Evolutionary conservation across 2,888 invertebrate genomes (phyloP).

Genomic region (Microctonus aethiopoides): DNA sequence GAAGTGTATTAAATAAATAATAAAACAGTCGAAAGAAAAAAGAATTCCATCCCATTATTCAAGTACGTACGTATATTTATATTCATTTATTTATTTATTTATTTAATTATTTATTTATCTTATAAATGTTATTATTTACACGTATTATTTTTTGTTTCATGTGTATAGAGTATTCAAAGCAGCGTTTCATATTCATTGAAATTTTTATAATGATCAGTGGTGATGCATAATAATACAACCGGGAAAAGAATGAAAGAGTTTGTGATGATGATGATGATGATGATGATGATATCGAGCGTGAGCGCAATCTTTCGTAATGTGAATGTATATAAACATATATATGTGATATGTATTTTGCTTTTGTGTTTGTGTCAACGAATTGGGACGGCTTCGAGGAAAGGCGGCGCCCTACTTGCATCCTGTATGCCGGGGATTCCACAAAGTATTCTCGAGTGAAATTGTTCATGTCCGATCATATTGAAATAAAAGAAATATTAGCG

Average conservation of each 20-base stretch:
- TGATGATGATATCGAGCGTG: not conserved
- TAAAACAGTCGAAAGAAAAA: not conserved
- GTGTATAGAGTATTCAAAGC: not conserved
- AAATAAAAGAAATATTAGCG: not conserved
- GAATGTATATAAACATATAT: not conserved
- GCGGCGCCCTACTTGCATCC: slow-evolving; percentile 46
- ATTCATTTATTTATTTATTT: not conserved
- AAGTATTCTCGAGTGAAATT: not conserved
- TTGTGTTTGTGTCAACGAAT: slow-evolving; percentile 26
- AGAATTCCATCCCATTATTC: too few species aligned
- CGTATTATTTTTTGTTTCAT: not conserved
- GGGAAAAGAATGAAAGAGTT: slow-evolving; percentile 10
- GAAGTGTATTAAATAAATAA: not conserved
- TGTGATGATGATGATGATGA: not conserved
- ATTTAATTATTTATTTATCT: not conserved
- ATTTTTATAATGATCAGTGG: not conserved
- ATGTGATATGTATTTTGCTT: slow-evolving; percentile 10
- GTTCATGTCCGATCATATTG: slow-evolving; percentile 1
- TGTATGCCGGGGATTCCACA: slow-evolving; percentile 18
- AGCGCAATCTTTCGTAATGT: not conserved
- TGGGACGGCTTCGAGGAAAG: slow-evolving; percentile 43
- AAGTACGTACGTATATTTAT: too few species aligned
- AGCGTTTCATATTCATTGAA: not conserved
- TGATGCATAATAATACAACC: not conserved
- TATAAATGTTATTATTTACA: not conserved